Evolutionary conservation across 2,888 invertebrate genomes (phyloP), one percentile per base, ranked within the genome.

Genomic region (Teleiodes luculella): DNA sequence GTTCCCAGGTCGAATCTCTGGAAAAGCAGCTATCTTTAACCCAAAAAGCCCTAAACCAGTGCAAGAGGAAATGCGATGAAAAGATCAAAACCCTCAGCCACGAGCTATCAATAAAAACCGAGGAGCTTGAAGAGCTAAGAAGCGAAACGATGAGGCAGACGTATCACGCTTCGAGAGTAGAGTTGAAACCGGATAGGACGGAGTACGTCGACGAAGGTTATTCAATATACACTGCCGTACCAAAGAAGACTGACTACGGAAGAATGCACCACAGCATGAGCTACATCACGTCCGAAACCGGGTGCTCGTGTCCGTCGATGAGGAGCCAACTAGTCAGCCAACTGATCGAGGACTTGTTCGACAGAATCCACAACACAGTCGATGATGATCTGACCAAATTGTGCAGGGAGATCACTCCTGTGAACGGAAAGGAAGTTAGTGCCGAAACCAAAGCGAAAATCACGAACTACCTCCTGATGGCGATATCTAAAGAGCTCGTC

Each of bases 1-100:
- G 79, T 89, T 84, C 87, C 77, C 88, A 90, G 90, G 90, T 90
- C 28, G 90, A 91, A 76, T 92, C 91, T 63, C 79, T 92, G 67
- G 92, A 92, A 74, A 84, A 89, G 66, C 91, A 91, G 80, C 80
- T 93, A 62, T 71, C 84, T 53, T 83, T 91, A 58, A 83, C 93
- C 55, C 89, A 91, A 54, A 80, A 86, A 63, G 89, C 91, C 55
- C 75, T 93, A 62, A 84, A 86, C n/a, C 86, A 89, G 59, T 91
- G 87, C 68, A 85, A 90, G 63, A 84, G 86, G 62, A 89, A 88
- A 55, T 90, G 88, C 57, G 91, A 90, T 54, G 92, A 92, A 58
- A 91, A 90, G 59, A 81, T 91, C 14, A 91, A 91, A 54, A 90
- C 90, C 3, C 76, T 93, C 35, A 90, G 91, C 59, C 91, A 92